Base-by-base conservation (phyloP, 2,888 invertebrate genomes). In the Diogma glabrata region DNA sequence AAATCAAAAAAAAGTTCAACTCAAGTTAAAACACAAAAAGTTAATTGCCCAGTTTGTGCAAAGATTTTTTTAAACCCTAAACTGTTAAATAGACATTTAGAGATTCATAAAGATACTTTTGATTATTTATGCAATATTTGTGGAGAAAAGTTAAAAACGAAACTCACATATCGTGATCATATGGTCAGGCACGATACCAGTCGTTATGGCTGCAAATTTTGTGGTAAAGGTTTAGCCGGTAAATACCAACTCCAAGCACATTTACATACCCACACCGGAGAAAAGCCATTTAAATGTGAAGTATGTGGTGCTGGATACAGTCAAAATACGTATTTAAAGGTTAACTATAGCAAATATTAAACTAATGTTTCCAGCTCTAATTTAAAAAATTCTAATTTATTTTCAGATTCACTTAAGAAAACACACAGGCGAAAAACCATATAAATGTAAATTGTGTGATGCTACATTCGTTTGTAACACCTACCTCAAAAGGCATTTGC, bases 261-360 rank as follows among this genome's bases (percentile, higher is more conserved):
- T 47, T 40, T 54, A 50, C 43, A 52, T 5, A 7, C 54, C 12
- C 57, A 57, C 49, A 57, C 55, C 2, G 57, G 57, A 9, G 56
- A 55, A 45, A 57, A 55, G 20, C 57, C 56, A 4, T 55, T 43
- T 28, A 30, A 48, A 38, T 57, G 57, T 47, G 51, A 55, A 17
- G n/a, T 51, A 9, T 57, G 57, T 33, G 51, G 49, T 17, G 19
- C 51, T 2, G 4, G 53, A 8, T 57, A 56, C 48, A 33, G 56
- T 4, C 57, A 57, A 53, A 47, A 50, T 24, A 54, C 54, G 3
- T 56, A 57, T 51, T 49, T 57, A 3, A 52, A 53, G 23, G 57
- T 43, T 22, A 3, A 23, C n/a, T n/a, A n/a, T n/a, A n/a, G n/a
- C n/a, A n/a, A 8, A 4, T 38, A 6, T 19, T 16, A n/a, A n/a